A percentile compares a stretch with the other conserved stretches of the same genome.
Conservation (phyloP, 23 tunicate species). For the Botrylloides violaceus region DNA sequence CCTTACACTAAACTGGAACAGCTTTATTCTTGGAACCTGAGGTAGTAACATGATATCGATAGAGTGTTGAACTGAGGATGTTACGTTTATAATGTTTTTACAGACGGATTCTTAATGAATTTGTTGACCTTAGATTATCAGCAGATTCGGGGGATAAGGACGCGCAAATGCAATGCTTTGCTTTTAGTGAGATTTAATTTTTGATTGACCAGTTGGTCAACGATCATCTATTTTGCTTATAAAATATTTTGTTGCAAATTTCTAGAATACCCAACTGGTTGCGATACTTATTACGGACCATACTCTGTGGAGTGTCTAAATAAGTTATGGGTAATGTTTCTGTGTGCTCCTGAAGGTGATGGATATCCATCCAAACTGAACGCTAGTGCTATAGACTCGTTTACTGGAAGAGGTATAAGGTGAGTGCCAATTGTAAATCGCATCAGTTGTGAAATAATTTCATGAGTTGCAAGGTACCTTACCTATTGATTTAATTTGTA, state of each 20-base stretch:
- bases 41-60: background rate
- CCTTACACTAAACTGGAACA: background rate
- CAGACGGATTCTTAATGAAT: no score
- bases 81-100: no score
- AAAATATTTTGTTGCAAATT: no score
- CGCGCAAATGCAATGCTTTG: background rate
- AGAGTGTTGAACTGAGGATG: no score
- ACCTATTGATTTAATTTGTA: no score
- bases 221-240: no score
- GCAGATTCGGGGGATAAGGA: background rate
- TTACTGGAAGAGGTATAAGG: slow-evolving; percentile 1
- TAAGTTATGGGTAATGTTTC: slow-evolving; percentile 9
- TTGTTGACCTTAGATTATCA: no score
- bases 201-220: no score
- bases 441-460: no score
- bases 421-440: no score
- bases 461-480: no score
- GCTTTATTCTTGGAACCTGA: slow-evolving; percentile 7
- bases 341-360: slow-evolving; percentile 12
- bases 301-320: slow-evolving; percentile 16
- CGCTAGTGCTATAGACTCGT: background rate
- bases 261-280: slow-evolving; percentile 20
- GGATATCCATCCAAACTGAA: background rate
- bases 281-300: slow-evolving; percentile 21
- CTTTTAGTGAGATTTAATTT: background rate